Percentiles rank a stretch among this genome's conserved stretches.
phyloP scores from a whole-genome alignment of 2,797 vertebrate genomes.

The Sebastes hubbsi region DNA sequence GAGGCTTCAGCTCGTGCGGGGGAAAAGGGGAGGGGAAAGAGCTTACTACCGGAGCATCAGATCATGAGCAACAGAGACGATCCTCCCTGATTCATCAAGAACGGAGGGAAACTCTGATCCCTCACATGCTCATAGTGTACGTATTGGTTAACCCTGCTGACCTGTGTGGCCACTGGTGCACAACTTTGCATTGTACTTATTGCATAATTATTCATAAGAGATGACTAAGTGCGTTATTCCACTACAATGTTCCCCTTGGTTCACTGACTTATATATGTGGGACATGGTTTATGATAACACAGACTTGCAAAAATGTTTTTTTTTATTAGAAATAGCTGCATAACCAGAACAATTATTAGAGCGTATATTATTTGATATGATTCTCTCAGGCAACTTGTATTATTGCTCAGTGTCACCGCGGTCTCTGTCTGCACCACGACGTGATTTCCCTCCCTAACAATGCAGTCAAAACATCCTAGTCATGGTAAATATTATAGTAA shows the following conservation, averaged over 20 bases:
- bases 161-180: slow-evolving; percentile 34
- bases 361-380: slow-evolving; percentile 75
- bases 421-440: slow-evolving; percentile 45
- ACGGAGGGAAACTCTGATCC: slow-evolving; percentile 49
- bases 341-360: slow-evolving; percentile 75
- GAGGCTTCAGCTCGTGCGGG: slow-evolving; percentile 49
- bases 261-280: slow-evolving; percentile 45
- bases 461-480: slow-evolving; percentile 31
- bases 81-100: slow-evolving; percentile 69
- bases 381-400: slow-evolving; percentile 70
- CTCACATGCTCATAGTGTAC: slow-evolving; percentile 11
- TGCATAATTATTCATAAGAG: slow-evolving; percentile 44
- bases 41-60: slow-evolving; percentile 64
- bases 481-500: slow-evolving; percentile 33
- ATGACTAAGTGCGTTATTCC: slow-evolving; percentile 49
- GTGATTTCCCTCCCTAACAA: slow-evolving; percentile 18
- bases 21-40: slow-evolving; percentile 22
- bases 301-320: slow-evolving; percentile 42
- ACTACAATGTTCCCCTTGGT: slow-evolving; percentile 33
- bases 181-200: slow-evolving; percentile 25
- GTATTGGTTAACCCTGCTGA: slow-evolving; percentile 24
- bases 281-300: slow-evolving; percentile 26
- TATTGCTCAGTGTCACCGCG: slow-evolving; percentile 60
- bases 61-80: slow-evolving; percentile 59
- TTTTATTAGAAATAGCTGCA: slow-evolving; percentile 64